Evolutionary conservation across 2,888 invertebrate species (phyloP).

Genomic region (Drosophila testacea): DNA sequence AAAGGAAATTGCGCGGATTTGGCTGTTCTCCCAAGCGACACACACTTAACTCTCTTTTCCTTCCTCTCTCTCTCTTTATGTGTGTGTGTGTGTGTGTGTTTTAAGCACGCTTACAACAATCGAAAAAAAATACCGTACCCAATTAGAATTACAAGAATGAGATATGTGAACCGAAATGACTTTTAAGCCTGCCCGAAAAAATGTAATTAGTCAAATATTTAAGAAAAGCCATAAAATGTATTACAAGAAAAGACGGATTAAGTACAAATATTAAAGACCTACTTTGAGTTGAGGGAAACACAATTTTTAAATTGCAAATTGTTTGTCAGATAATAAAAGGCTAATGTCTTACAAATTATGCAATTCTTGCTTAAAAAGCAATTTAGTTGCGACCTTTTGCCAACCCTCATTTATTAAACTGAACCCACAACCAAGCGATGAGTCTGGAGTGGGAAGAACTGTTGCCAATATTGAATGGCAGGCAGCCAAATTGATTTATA

Average conservation of each 20-base stretch:
- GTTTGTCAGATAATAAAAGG: slow-evolving; percentile 39
- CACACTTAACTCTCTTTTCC: slow-evolving; percentile 37
- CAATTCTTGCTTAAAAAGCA: slow-evolving; percentile 70
- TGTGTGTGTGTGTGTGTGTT: slow-evolving; percentile 19
- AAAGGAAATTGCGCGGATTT: slow-evolving; percentile 71
- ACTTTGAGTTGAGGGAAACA: slow-evolving; percentile 11
- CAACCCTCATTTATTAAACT: slow-evolving; percentile 50
- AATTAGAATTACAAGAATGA: slow-evolving; percentile 54
- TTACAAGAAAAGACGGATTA: not conserved
- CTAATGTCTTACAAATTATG: slow-evolving; percentile 62
- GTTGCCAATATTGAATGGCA: slow-evolving; percentile 48
- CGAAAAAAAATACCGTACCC: slow-evolving; percentile 23
- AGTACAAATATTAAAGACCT: not conserved
- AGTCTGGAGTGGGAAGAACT: not conserved
- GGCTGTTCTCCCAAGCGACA: slow-evolving; percentile 60
- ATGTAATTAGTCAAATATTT: slow-evolving; percentile 48
- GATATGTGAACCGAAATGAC: slow-evolving; percentile 37
- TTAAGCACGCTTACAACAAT: slow-evolving; percentile 37
- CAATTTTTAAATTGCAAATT: slow-evolving; percentile 32
- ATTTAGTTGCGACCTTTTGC: slow-evolving; percentile 52
- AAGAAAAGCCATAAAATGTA: slow-evolving; percentile 8
- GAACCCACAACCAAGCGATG: not conserved
- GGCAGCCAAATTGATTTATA: slow-evolving; percentile 70
- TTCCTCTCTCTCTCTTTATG: slow-evolving; percentile 8
- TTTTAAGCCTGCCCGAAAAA: slow-evolving; percentile 12